A percentile compares a stretch with the other conserved stretches of the same genome.
Conservation (phyloP, 2,888 invertebrate species). For the Glomeris marginata region DNA sequence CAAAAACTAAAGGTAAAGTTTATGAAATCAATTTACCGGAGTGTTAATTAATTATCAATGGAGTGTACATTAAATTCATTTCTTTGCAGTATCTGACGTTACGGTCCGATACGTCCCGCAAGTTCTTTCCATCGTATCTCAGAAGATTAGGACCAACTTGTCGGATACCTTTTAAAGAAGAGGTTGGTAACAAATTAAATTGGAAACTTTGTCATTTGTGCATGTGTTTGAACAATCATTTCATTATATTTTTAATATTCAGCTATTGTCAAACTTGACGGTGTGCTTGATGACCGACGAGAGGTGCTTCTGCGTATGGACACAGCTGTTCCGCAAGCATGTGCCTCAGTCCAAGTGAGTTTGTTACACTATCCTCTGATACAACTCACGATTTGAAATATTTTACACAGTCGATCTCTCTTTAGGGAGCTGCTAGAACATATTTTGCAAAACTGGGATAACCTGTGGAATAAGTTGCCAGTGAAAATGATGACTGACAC, state of each 20-base stretch:
- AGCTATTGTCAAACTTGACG: constrained; percentile 39
- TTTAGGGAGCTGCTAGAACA: too few species aligned
- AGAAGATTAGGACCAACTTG: constrained; percentile 42
- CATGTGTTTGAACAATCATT: not conserved
- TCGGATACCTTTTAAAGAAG: constrained; percentile 36
- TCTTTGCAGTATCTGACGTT: not conserved
- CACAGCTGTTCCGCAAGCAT: constrained; percentile 49
- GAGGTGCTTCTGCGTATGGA: constrained; percentile 50
- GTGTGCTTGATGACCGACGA: constrained; percentile 46
- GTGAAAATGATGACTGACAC: too few species aligned
- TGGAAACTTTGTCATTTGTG: too few species aligned
- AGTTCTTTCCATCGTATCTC: constrained; percentile 47
- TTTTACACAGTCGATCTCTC: too few species aligned
- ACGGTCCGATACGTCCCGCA: constrained; percentile 20
- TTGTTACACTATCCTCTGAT: too few species aligned
- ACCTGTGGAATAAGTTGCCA: too few species aligned
- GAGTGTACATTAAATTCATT: too few species aligned
- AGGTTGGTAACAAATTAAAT: constrained; percentile 40
- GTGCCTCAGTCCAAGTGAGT: constrained; percentile 44
- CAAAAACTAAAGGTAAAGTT: constrained; percentile 13
- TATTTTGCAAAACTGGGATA: too few species aligned
- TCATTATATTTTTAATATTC: constrained; percentile 14
- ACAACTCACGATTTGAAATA: too few species aligned
- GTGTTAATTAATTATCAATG: too few species aligned
- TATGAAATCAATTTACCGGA: constrained; percentile 25